A percentile compares a stretch with the other conserved stretches of the same genome.
Conservation (phyloP, 2,113 vertebrate species). For the Plecotus auritus region DNA sequence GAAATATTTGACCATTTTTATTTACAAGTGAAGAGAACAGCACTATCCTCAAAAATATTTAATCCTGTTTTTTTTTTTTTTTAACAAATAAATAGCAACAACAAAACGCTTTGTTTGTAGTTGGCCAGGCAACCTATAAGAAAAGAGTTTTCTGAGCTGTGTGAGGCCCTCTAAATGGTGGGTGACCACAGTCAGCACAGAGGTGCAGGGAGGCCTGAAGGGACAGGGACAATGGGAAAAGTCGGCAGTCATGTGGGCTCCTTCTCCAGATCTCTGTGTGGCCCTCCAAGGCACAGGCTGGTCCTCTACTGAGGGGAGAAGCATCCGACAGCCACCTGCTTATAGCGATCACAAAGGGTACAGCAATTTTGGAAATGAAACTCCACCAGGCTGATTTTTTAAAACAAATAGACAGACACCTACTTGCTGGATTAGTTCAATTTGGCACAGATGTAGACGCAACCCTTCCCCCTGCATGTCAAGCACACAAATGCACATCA, state of each 20-base stretch:
- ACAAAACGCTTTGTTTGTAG: neutral
- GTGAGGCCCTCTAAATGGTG: neutral
- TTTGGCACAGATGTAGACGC: neutral
- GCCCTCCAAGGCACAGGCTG: neutral
- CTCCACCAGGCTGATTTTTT: neutral
- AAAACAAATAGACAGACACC: neutral
- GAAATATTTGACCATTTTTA: neutral
- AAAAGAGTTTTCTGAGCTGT: neutral
- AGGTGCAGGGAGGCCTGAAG: neutral
- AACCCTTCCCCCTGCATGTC: neutral
- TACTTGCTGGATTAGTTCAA: neutral
- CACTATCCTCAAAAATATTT: neutral
- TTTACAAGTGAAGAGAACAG: neutral
- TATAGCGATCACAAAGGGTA: accelerated
- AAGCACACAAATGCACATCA: neutral
- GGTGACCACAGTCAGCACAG: neutral
- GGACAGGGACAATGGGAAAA: neutral
- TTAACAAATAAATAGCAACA: neutral
- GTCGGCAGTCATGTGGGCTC: neutral
- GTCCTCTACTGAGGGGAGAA: neutral
- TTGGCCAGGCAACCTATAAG: neutral
- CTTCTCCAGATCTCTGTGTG: neutral
- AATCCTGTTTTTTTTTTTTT: neutral
- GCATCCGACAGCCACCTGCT: accelerated
- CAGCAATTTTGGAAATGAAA: neutral